Percentiles rank a stretch among this genome's conserved stretches.
Evolutionary conservation across 2,113 vertebrate genomes (phyloP).

Genomic region (Prochilodus magdalenae): DNA sequence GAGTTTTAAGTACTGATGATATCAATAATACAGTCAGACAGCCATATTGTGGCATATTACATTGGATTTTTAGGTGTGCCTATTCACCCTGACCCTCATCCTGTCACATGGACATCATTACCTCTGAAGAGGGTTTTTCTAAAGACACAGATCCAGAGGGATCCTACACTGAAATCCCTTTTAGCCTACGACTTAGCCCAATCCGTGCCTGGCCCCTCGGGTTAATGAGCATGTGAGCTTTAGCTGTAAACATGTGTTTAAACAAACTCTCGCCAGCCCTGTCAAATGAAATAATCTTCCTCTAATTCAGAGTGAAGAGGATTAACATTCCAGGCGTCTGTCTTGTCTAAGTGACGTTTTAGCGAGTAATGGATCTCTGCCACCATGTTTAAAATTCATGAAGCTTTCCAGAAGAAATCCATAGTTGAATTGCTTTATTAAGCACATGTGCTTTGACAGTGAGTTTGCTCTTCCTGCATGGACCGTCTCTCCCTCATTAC

Average conservation of each 20-base stretch:
- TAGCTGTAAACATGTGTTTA: neutral
- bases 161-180: neutral
- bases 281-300: neutral
- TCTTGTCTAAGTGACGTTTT: neutral
- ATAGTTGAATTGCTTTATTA: neutral
- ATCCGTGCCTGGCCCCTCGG: neutral
- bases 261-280: neutral
- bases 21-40: no score
- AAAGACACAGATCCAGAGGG: neutral
- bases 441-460: slow-evolving; percentile 4
- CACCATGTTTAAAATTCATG: neutral
- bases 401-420: neutral
- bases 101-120: neutral
- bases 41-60: no score
- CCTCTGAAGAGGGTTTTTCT: no score
- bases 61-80: no score
- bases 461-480: slow-evolving; percentile 26
- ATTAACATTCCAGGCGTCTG: neutral
- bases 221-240: neutral
- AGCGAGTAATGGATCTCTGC: neutral
- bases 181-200: slow-evolving; percentile 19
- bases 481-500: slow-evolving; percentile 56
- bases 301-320: slow-evolving; percentile 3
- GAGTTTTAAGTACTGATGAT: no score
- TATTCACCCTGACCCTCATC: neutral